Base-by-base conservation (phyloP, 2,797 vertebrate genomes). In the Meda fulgida region DNA sequence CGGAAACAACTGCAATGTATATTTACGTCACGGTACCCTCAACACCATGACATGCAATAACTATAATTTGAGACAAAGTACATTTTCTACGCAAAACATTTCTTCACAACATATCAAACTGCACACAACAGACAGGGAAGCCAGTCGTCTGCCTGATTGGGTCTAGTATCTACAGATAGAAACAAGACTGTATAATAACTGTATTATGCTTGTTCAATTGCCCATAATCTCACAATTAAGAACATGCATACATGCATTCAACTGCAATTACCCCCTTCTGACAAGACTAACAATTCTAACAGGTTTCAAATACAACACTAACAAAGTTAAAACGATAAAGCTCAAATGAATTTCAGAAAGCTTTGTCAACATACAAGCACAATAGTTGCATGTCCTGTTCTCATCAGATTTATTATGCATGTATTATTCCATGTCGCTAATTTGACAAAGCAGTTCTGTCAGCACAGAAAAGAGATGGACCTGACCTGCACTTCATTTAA, bases 221-320 rank as follows among this genome's bases (percentile, higher is more conserved):
- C 6, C 84, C 87, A 80, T 84, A 63, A 85, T 71, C 82, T 66
- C 81, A 31, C 69, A 89, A 89, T 90, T 87, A 90, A 88, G 46
- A 16, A 81, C 46, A 58, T 16, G 43, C 48, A 79, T 84, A 81
- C 46, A 58, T 16, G 43, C 48, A 79, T 84, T 76, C 69, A 67
- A 72, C 38, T 11, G 63, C n/a, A 86, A 63, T 60, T 86, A 88
- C 78, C 34, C 31, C 34, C 60, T 31, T 78, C n/a, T 46, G 51
- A 60, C 48, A 82, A n/a, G 10, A 43, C 43, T 21, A 53, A 76
- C n/a, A 23, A 60, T 80, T 81, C 1, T 5, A 53, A 67, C 8
- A 23, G 8, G 16, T 34, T 65, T 65, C n/a, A 53, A 60, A 29
- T 31, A 3, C 21, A 70, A 40, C 1, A 23, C 5, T 31, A 1